These are phyloP conservation scores for Buphagus erythrorhynchus DNA, from an alignment of 2,797 vertebrate genomes.

Conservation along the genomic window DNA sequence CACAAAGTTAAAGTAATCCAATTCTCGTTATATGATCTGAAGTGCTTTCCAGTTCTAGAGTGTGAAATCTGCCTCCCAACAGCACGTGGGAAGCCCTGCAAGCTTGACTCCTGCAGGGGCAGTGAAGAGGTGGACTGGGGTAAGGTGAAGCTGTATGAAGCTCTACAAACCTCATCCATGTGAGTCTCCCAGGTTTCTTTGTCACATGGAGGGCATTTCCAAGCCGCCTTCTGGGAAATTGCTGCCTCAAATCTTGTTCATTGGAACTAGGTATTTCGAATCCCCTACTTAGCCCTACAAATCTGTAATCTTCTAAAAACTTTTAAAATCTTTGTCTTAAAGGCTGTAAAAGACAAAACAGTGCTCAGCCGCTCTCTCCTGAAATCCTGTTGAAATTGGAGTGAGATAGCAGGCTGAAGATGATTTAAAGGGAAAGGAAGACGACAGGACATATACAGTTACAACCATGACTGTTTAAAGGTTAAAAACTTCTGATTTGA, in stretches of 20 bases:
- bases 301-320: conserved; percentile 4
- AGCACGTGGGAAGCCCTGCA: background rate
- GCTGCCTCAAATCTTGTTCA: background rate
- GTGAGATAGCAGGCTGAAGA: background rate
- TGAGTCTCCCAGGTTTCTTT: background rate
- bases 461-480: background rate
- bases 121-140: background rate
- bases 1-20: background rate
- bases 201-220: background rate
- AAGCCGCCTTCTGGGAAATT: background rate
- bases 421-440: background rate
- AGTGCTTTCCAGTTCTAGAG: background rate
- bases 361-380: background rate
- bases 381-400: background rate
- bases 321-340: background rate
- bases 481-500: background rate
- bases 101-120: background rate
- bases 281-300: background rate
- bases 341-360: background rate
- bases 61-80: background rate
- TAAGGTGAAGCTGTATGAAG: background rate
- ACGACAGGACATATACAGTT: background rate
- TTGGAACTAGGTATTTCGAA: background rate
- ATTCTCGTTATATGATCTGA: background rate
- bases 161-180: background rate